phyloP scores from a whole-genome alignment of 1,140 invertebrate genomes.

The Drosophila orosa region DNA sequence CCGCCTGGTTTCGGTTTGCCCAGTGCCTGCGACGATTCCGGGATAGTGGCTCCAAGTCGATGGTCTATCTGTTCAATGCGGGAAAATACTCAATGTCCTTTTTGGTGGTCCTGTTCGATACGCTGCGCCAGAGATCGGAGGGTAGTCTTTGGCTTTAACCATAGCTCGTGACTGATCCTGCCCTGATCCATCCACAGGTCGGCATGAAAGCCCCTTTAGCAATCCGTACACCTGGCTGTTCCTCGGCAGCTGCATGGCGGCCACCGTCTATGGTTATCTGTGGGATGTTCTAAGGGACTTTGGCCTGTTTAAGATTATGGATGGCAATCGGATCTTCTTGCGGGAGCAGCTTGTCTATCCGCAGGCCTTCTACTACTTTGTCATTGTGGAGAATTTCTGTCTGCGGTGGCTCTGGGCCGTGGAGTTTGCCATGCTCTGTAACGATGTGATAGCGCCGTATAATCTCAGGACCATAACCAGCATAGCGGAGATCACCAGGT shows the following conservation, averaged over 20 bases:
- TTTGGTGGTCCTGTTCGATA: slow-evolving; percentile 88
- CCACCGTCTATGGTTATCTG: slow-evolving; percentile 92
- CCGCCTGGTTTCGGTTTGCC: slow-evolving; percentile 94
- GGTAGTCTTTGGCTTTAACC: slow-evolving; percentile 22
- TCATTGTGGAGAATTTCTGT: slow-evolving; percentile 97
- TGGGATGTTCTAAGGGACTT: slow-evolving; percentile 99
- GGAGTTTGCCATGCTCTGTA: slow-evolving; percentile 92
- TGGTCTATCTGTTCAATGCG: slow-evolving; percentile 91
- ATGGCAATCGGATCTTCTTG: slow-evolving; percentile 91
- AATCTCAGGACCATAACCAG: slow-evolving; percentile 56
- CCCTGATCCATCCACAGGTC: slow-evolving; percentile 83
- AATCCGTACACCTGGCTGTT: slow-evolving; percentile 93
- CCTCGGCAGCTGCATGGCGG: slow-evolving; percentile 89
- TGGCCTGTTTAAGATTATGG: slow-evolving; percentile 94
- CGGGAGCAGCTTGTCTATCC: slow-evolving; percentile 91
- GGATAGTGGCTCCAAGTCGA: slow-evolving; percentile 85
- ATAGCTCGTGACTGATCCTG: background rate
- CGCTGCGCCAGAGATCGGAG: slow-evolving; percentile 52
- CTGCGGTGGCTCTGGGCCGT: slow-evolving; percentile 96
- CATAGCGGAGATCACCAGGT: slow-evolving; percentile 74
- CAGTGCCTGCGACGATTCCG: slow-evolving; percentile 92
- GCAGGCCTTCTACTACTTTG: slow-evolving; percentile 97
- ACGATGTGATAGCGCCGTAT: slow-evolving; percentile 51
- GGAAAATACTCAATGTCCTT: slow-evolving; percentile 94
- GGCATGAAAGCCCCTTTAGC: slow-evolving; percentile 86